phyloP scores from a whole-genome alignment of 1,140 invertebrate species.

The Pinna nobilis region DNA sequence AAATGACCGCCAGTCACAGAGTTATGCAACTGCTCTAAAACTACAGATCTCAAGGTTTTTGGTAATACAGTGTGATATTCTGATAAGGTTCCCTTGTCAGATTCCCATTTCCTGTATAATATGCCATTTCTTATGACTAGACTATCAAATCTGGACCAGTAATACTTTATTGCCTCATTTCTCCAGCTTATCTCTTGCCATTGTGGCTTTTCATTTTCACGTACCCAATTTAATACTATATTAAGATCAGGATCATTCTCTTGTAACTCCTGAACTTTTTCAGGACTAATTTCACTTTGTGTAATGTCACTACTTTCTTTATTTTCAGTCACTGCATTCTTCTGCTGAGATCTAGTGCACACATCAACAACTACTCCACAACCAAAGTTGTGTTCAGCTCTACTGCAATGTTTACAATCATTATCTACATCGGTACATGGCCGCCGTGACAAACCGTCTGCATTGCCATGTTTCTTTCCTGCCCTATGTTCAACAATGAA shows the following conservation, averaged over 20 bases:
- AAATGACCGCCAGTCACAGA: too few relatives aligned
- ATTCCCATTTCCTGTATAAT: constrained; percentile 16
- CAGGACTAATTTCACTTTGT: neutral
- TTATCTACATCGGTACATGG: constrained; percentile 19
- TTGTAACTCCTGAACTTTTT: constrained; percentile 1
- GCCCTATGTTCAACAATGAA: constrained; percentile 35
- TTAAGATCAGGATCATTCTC: neutral
- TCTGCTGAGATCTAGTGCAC: too few relatives aligned
- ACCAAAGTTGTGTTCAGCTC: neutral
- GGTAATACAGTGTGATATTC: too few relatives aligned
- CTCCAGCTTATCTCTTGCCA: constrained; percentile 12
- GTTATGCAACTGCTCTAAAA: too few relatives aligned
- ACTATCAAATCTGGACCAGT: constrained; percentile 12
- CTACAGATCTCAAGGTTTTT: too few relatives aligned
- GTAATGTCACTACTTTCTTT: neutral
- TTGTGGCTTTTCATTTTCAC: constrained; percentile 4
- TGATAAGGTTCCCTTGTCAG: constrained; percentile 8
- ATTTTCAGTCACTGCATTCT: neutral
- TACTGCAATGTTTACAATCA: neutral
- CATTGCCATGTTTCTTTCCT: constrained; percentile 56
- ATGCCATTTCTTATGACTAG: constrained; percentile 14
- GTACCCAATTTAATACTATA: constrained; percentile 1
- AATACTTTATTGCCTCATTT: constrained; percentile 10
- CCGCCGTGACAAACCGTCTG: constrained; percentile 45
- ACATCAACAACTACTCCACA: neutral